Percentiles rank a stretch among this genome's conserved stretches.
phyloP scores from a whole-genome alignment of 2,797 vertebrate genomes.

The Lacerta bilineata region DNA sequence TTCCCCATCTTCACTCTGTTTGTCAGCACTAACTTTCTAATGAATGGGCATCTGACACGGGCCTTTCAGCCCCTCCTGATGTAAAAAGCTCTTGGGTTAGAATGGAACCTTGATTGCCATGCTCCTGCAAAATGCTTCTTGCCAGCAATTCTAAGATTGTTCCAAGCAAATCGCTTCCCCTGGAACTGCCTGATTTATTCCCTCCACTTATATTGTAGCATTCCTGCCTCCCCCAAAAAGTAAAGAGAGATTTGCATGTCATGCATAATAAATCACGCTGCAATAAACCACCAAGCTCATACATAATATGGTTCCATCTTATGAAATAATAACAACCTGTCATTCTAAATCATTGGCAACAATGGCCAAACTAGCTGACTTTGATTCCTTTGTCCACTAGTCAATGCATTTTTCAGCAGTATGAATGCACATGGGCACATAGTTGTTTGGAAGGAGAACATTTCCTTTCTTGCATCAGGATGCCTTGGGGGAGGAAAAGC shows the following conservation, averaged over 20 bases:
- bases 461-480: slow-evolving; percentile 26
- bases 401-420: slow-evolving; percentile 18
- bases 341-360: slow-evolving; percentile 53
- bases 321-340: slow-evolving; percentile 67
- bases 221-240: slow-evolving; percentile 11
- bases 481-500: slow-evolving; percentile 59
- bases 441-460: not conserved
- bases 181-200: slow-evolving; percentile 58
- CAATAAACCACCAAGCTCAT: slow-evolving; percentile 55
- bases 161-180: slow-evolving; percentile 51
- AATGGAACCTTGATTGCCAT: slow-evolving; percentile 5
- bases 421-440: rapidly evolving
- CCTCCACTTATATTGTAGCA: slow-evolving; percentile 45
- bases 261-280: slow-evolving; percentile 61
- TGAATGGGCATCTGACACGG: slow-evolving; percentile 58
- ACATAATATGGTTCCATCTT: slow-evolving; percentile 35
- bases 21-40: slow-evolving; percentile 44
- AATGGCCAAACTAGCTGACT: not conserved
- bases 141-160: slow-evolving; percentile 41
- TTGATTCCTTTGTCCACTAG: not conserved
- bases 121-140: slow-evolving; percentile 23
- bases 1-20: slow-evolving; percentile 40
- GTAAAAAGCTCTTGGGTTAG: not conserved
- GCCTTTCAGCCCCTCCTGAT: slow-evolving; percentile 26
- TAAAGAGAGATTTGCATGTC: not conserved